phyloP scores from a whole-genome alignment of 2,888 invertebrate genomes.

The Cheilosia grossa region DNA sequence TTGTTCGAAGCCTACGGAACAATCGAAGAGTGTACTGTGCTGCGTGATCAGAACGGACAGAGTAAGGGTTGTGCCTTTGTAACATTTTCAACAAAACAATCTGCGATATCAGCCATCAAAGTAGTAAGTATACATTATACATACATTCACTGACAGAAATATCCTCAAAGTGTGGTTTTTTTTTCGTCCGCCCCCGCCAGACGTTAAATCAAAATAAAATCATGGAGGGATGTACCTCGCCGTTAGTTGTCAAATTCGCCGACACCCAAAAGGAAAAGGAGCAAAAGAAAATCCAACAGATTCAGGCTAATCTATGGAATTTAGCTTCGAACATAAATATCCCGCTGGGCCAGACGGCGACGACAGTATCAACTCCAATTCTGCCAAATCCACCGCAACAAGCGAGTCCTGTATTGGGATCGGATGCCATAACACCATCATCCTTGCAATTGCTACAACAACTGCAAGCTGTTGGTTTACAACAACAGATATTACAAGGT shows the following conservation, averaged over 20 bases:
- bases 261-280: conserved; percentile 99
- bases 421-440: conserved; percentile 85
- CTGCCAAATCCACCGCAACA: conserved; percentile 83
- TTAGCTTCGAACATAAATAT: conserved; percentile 86
- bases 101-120: conserved; percentile 98
- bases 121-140: conserved; percentile 81
- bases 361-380: conserved; percentile 84
- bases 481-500: conserved; percentile 87
- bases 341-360: conserved; percentile 84
- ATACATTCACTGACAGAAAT: neutral
- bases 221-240: conserved; percentile 99
- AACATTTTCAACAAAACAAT: conserved; percentile 98
- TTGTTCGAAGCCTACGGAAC: conserved; percentile 97
- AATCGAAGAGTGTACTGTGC: conserved; percentile 99
- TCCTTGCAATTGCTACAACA: conserved; percentile 87
- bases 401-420: conserved; percentile 82
- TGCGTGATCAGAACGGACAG: conserved; percentile 96
- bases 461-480: conserved; percentile 87
- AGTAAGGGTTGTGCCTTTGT: conserved; percentile 99
- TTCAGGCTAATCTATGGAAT: conserved; percentile 96
- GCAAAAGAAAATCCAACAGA: conserved; percentile 96
- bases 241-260: conserved; percentile 99
- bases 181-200: conserved; percentile 79
- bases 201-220: conserved; percentile 98
- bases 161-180: neutral